Base-by-base conservation (phyloP, 1,140 invertebrate genomes). In the Drepana arcuata region DNA sequence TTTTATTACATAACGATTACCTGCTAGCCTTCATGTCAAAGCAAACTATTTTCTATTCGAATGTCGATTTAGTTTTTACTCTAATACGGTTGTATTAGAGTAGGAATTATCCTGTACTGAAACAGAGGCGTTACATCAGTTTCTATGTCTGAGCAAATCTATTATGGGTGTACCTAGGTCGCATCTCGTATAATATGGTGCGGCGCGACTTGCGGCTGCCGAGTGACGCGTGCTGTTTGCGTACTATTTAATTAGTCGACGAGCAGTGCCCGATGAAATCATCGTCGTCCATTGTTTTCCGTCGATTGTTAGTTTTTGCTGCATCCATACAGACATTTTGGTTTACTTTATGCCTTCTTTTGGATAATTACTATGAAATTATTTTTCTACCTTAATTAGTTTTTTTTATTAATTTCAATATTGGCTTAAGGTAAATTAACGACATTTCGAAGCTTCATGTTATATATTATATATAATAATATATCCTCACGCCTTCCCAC, bases 111-210 rank as follows among this genome's bases (percentile, higher is more conserved):
- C 12, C 30, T 16, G 3, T 11, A 7, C 25, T 6, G 14, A 7
- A 14, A 34, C 11, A 9, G 25, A 26, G 31, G 30, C 37, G 23
- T 21, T 72, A 50, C 36, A 41, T 30, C 52, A n/a, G 34, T 74
- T 72, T 36, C 60, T 55, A 47, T 44, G 48, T 52, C 37, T 40
- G 31, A 31, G 37, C 51, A 57, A 55, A 38, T 72, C 64, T 71
- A 78, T 74, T 73, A 78, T 78, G 73, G 73, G 73, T 78, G 73
- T 78, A 71, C 70, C 70, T 65, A 47, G 26, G 37, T 31, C 50
- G 56, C 43, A n/a, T n/a, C n/a, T n/a, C n/a, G n/a, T n/a, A n/a
- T n/a, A n/a, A n/a, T n/a, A n/a, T n/a, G n/a, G n/a, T n/a, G 52
- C 55, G 63, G 52, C 54, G 47, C 49, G 58, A 59, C 63, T 73